Percentiles rank a stretch among this genome's conserved stretches.
These are phyloP conservation scores for Mormyrops attenuatus DNA, from an alignment of 2,797 vertebrate genomes.

Conservation along the genomic window DNA sequence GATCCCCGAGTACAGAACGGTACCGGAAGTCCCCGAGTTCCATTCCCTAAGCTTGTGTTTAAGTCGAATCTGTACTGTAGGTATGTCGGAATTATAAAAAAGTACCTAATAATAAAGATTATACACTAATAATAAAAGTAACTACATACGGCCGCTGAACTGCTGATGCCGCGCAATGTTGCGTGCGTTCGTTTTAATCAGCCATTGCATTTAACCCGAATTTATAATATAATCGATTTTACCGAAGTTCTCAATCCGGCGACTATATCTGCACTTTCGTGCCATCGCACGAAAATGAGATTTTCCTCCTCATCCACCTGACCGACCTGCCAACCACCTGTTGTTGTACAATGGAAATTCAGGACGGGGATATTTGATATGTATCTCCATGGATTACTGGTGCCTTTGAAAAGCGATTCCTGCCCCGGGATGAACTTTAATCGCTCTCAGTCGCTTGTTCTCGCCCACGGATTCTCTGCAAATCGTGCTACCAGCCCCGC, in stretches of 20 bases:
- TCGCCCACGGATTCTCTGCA: not conserved
- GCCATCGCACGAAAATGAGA: not conserved
- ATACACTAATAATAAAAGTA: not conserved
- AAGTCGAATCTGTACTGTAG: not conserved
- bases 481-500: not conserved
- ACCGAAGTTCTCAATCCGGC: not conserved
- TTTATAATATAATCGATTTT: not conserved
- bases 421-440: not conserved
- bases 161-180: not conserved
- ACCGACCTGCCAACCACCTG: not conserved
- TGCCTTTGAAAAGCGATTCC: not conserved
- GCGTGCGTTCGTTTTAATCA: not conserved
- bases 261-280: too few relatives aligned
- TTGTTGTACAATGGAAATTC: not conserved
- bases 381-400: not conserved
- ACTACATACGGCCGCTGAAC: not conserved
- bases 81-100: not conserved
- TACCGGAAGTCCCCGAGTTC: not conserved
- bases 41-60: not conserved
- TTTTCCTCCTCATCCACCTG: not conserved
- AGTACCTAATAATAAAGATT: not conserved
- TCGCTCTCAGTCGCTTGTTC: not conserved
- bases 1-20: not conserved
- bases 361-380: not conserved
- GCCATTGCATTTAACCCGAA: not conserved